These are phyloP conservation scores for Porites rus DNA, from an alignment of 92 coral and sea anemone species.

Conservation along the genomic window DNA sequence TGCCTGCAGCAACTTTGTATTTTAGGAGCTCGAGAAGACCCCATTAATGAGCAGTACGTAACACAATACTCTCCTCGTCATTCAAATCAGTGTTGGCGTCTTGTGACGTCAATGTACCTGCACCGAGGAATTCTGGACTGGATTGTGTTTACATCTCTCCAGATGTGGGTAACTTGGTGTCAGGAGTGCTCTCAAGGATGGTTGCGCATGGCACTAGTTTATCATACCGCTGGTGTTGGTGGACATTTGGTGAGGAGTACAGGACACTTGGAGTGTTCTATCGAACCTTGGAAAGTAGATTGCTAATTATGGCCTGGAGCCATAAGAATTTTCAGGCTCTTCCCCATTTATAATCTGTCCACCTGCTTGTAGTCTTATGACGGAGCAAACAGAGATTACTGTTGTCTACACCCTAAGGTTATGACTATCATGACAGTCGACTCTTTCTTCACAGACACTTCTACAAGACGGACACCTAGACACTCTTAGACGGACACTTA, in stretches of 20 bases:
- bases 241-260: conserved; percentile 66
- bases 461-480: too few relatives aligned
- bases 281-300: too few relatives aligned
- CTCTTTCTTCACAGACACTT: too few relatives aligned
- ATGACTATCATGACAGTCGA: too few relatives aligned
- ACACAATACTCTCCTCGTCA: conserved; percentile 44
- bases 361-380: too few relatives aligned
- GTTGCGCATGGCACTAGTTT: conserved; percentile 70
- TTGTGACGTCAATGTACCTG: conserved; percentile 50
- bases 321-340: too few relatives aligned
- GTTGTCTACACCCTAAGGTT: too few relatives aligned
- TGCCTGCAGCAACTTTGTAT: conserved; percentile 49
- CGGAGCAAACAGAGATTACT: too few relatives aligned
- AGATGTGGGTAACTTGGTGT: conserved; percentile 44
- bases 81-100: conserved; percentile 72
- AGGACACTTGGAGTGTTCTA: too few relatives aligned
- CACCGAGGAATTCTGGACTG: conserved; percentile 71
- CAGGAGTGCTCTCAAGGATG: conserved; percentile 67
- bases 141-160: conserved; percentile 19
- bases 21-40: neutral
- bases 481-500: too few relatives aligned
- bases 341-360: too few relatives aligned
- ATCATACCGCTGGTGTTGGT: conserved; percentile 68
- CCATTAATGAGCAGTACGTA: conserved; percentile 1
- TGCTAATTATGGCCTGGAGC: too few relatives aligned